Conservation (phyloP, 2,888 invertebrate genomes). For the Ormyrus labotus region DNA sequence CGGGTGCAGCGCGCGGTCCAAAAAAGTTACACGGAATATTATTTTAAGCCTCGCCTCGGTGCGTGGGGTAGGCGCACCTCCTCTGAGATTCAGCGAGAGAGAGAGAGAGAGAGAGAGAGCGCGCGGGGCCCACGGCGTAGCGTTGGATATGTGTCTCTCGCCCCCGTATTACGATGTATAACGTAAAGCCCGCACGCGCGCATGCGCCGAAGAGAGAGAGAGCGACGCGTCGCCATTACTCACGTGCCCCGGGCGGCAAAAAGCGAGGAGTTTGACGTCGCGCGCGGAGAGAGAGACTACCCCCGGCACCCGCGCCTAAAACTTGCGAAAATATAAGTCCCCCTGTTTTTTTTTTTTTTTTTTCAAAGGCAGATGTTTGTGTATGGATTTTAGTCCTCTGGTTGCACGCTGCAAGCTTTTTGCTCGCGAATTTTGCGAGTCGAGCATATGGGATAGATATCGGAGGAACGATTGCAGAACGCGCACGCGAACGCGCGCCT, state of each 20-base stretch:
- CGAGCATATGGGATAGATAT: too few species aligned
- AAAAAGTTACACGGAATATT: slow-evolving; percentile 66
- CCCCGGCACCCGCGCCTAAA: background rate
- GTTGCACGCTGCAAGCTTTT: background rate
- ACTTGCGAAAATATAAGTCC: slow-evolving; percentile 39
- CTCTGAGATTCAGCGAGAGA: slow-evolving; percentile 71
- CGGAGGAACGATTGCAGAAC: too few species aligned
- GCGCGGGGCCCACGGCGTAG: slow-evolving; percentile 44
- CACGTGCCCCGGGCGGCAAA: background rate
- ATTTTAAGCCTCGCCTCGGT: slow-evolving; percentile 71
- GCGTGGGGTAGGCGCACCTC: slow-evolving; percentile 73
- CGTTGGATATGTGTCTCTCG: background rate
- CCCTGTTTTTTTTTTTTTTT: background rate
- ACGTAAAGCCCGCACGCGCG: slow-evolving; percentile 5
- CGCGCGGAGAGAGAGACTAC: too few species aligned
- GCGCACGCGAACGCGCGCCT: too few species aligned
- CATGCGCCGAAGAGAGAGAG: background rate
- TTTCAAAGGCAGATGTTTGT: background rate
- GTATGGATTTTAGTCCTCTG: background rate
- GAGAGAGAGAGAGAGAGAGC: too few species aligned
- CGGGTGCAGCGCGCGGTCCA: slow-evolving; percentile 51
- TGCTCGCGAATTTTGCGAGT: background rate
- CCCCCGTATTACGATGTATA: background rate
- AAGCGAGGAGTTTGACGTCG: background rate
- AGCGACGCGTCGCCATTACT: background rate